phyloP scores from a whole-genome alignment of 2,888 invertebrate species.

The Himalopsyche kuldschensis region DNA sequence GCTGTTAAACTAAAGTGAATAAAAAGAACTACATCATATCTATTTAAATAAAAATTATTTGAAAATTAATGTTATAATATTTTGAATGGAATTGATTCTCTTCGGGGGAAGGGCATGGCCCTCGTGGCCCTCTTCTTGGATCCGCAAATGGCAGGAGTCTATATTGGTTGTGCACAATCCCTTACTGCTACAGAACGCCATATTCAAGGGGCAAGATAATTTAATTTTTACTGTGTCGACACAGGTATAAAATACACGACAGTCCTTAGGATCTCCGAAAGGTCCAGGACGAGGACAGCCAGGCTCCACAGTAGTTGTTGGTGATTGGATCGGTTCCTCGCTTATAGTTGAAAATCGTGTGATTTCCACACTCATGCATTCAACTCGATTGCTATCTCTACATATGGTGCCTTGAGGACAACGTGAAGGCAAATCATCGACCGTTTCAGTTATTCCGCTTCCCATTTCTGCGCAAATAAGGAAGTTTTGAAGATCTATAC shows the following conservation, averaged over 20 bases:
- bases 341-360: not conserved
- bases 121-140: too few species aligned
- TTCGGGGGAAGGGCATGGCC: too few species aligned
- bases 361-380: not conserved
- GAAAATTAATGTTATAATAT: too few species aligned
- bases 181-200: not conserved
- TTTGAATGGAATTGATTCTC: too few species aligned
- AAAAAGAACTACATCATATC: too few species aligned
- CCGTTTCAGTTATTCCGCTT: not conserved
- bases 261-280: not conserved
- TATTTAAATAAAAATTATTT: too few species aligned
- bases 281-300: not conserved
- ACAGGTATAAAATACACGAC: not conserved
- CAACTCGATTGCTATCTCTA: not conserved
- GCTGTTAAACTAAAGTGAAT: too few species aligned
- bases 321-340: not conserved
- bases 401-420: not conserved
- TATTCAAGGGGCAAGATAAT: not conserved
- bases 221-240: not conserved
- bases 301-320: not conserved
- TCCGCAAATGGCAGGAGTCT: too few species aligned
- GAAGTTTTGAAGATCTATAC: not conserved
- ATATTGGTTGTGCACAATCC: not conserved
- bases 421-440: not conserved
- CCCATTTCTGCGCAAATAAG: not conserved